A percentile compares a stretch with the other conserved stretches of the same genome.
Conservation (phyloP, 2,113 vertebrate genomes). For the Amia ocellicauda region DNA sequence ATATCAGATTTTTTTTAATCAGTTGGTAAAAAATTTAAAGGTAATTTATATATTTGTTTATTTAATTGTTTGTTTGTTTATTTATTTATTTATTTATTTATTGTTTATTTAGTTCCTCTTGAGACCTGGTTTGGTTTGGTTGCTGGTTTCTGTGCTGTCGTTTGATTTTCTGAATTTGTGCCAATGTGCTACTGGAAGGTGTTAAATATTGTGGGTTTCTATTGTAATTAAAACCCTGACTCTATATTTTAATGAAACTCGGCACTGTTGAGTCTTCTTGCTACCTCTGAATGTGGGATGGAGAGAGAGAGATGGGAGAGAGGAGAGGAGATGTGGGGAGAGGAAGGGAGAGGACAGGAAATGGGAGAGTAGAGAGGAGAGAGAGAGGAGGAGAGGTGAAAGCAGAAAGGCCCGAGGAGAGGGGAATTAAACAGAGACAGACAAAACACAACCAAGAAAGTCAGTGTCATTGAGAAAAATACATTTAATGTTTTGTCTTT, state of each 20-base stretch:
- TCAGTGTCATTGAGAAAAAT: not conserved
- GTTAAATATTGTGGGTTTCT: slow-evolving; percentile 77
- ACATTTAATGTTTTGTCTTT: not conserved
- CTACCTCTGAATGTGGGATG: slow-evolving; percentile 32
- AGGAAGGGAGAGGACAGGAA: slow-evolving; percentile 11
- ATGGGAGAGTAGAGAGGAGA: slow-evolving; percentile 13
- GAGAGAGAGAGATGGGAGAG: slow-evolving; percentile 11
- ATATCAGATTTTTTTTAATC: slow-evolving; percentile 67
- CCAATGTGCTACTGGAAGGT: slow-evolving; percentile 78
- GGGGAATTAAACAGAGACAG: slow-evolving; percentile 49
- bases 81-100: slow-evolving; percentile 70
- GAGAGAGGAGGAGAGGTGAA: slow-evolving; percentile 36
- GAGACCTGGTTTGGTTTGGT: slow-evolving; percentile 67
- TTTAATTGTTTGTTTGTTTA: slow-evolving; percentile 77
- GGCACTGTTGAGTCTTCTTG: too few relatives aligned
- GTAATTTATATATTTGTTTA: slow-evolving; percentile 38
- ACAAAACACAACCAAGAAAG: slow-evolving; percentile 33
- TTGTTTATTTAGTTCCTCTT: slow-evolving; percentile 68
- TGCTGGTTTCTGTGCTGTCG: slow-evolving; percentile 75
- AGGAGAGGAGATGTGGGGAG: slow-evolving; percentile 24
- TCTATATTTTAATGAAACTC: slow-evolving; percentile 68
- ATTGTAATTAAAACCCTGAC: slow-evolving; percentile 77
- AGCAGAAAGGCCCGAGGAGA: slow-evolving; percentile 32
- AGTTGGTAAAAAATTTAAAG: slow-evolving; percentile 65
- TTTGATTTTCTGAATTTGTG: slow-evolving; percentile 73